A percentile compares a stretch with the other conserved stretches of the same genome.
phyloP scores from a whole-genome alignment of 2,888 invertebrate genomes.

The Euzophera pinguis region DNA sequence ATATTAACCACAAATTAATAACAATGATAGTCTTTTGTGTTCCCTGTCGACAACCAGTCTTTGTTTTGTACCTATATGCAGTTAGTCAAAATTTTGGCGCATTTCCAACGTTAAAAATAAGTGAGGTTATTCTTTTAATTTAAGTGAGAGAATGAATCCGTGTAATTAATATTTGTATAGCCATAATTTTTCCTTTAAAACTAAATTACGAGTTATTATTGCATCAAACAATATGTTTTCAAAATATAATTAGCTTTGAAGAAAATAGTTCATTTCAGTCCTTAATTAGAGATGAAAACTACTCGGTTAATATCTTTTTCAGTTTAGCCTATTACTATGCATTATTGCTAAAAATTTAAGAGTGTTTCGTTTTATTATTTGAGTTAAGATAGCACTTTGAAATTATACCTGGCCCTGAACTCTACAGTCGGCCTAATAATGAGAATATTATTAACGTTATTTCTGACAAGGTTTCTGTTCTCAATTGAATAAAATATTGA shows the following conservation, averaged over 20 bases:
- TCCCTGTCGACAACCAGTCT: background rate
- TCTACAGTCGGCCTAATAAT: background rate
- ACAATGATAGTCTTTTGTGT: background rate
- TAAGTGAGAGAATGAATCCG: background rate
- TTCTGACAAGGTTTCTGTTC: background rate
- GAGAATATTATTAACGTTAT: background rate
- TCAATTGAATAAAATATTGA: background rate
- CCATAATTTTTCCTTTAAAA: too few species aligned
- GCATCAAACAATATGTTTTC: too few species aligned
- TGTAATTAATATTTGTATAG: too few species aligned
- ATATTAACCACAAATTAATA: background rate
- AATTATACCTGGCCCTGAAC: slow-evolving; percentile 1
- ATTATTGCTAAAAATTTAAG: too few species aligned
- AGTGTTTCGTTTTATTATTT: too few species aligned
- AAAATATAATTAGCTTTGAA: too few species aligned
- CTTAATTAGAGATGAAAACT: too few species aligned
- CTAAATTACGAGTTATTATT: too few species aligned
- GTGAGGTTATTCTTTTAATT: background rate
- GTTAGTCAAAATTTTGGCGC: background rate
- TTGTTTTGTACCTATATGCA: slow-evolving; percentile 1
- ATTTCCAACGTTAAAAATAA: background rate
- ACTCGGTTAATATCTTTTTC: too few species aligned
- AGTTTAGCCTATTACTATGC: too few species aligned
- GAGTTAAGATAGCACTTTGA: too few species aligned
- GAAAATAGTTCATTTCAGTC: too few species aligned